Evolutionary conservation across 2,113 vertebrate species (phyloP).

Genomic region (Chionomys nivalis): DNA sequence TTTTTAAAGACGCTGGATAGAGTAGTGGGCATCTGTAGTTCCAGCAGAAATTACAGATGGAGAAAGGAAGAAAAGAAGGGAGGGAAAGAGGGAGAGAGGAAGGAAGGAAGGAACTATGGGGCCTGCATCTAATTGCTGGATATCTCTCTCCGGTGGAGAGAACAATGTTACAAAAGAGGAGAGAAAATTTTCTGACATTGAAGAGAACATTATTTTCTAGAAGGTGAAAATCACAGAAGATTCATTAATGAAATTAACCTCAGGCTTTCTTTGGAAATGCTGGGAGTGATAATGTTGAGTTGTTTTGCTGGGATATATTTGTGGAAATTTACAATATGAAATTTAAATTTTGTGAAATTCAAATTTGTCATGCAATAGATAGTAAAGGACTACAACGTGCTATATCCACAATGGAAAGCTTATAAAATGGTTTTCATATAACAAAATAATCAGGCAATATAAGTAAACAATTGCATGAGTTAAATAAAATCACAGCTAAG

Average conservation of each 20-base stretch:
- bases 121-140: neutral
- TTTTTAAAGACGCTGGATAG: neutral
- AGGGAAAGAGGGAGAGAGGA: rapidly evolving
- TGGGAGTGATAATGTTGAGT: neutral
- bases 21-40: no score
- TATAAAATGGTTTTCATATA: neutral
- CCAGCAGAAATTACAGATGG: neutral
- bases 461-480: neutral
- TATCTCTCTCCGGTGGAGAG: neutral
- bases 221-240: neutral
- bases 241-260: neutral
- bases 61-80: no score
- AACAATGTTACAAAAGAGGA: neutral
- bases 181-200: neutral
- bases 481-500: neutral
- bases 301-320: neutral
- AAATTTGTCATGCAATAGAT: neutral
- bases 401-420: neutral
- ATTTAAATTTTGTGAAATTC: neutral
- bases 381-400: no score
- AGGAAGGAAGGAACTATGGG: rapidly evolving
- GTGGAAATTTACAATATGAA: neutral
- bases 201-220: neutral
- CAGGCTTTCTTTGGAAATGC: neutral
- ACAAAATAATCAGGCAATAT: neutral